Conservation (phyloP, 1,140 invertebrate genomes). For the Drosophila jambulina region DNA sequence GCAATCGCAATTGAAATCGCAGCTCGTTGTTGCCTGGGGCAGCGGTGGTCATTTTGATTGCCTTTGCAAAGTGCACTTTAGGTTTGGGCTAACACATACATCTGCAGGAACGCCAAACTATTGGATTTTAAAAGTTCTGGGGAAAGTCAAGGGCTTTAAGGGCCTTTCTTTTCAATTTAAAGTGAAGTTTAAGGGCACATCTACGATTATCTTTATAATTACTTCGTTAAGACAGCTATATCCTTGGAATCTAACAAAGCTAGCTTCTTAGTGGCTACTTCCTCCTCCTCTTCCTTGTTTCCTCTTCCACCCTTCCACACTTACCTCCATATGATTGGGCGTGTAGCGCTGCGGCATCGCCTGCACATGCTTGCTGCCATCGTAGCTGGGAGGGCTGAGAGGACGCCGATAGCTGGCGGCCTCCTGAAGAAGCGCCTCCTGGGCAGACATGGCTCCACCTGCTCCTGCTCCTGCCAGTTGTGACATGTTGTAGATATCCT, state of each 20-base stretch:
- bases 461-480: conserved; percentile 48
- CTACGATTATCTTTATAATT: background rate
- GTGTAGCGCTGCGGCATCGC: conserved; percentile 83
- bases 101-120: conserved; percentile 1
- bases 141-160: background rate
- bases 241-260: background rate
- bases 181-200: background rate
- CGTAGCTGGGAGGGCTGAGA: conserved; percentile 84
- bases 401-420: conserved; percentile 84
- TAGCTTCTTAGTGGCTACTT: no score
- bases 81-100: background rate
- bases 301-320: conserved; percentile 6
- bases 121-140: background rate
- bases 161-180: background rate
- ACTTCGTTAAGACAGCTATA: background rate
- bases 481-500: conserved; percentile 89
- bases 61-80: conserved; percentile 25
- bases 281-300: background rate
- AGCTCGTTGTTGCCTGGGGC: conserved; percentile 9
- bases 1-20: conserved; percentile 34
- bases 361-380: conserved; percentile 80
- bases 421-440: conserved; percentile 77
- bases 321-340: conserved; percentile 84
- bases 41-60: conserved; percentile 40
- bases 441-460: conserved; percentile 51